Conservation (phyloP, 1,140 invertebrate species). For the Atopsyche davidsoni region DNA sequence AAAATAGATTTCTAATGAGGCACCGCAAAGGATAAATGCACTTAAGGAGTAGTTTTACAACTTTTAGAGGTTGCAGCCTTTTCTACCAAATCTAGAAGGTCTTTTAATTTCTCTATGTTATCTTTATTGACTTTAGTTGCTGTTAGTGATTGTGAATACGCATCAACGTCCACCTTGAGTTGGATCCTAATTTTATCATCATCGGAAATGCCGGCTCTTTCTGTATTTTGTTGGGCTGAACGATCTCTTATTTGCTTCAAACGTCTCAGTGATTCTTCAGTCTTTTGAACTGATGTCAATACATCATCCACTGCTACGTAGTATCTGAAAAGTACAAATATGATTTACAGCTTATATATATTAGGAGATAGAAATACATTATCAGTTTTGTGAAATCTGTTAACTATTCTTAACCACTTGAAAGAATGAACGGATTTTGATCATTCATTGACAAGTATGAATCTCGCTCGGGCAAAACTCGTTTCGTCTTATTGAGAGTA, state of each 20-base stretch:
- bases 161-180: conserved; percentile 76
- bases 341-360: too few relatives aligned
- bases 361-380: too few relatives aligned
- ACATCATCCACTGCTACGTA: conserved; percentile 76
- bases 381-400: too few relatives aligned
- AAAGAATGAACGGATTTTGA: too few relatives aligned
- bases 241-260: conserved; percentile 80
- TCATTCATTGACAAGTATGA: too few relatives aligned
- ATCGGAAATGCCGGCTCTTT: conserved; percentile 57
- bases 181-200: conserved; percentile 93
- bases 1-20: conserved; percentile 13
- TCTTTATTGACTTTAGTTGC: conserved; percentile 28
- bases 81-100: conserved; percentile 27
- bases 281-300: conserved; percentile 86
- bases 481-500: too few relatives aligned
- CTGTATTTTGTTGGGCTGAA: conserved; percentile 44
- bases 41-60: conserved; percentile 21
- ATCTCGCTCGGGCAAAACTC: too few relatives aligned
- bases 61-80: conserved; percentile 26
- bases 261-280: conserved; percentile 84
- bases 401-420: too few relatives aligned
- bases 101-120: conserved; percentile 25
- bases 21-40: conserved; percentile 22
- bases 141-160: conserved; percentile 38
- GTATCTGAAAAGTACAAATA: conserved; percentile 79